These are phyloP conservation scores for Pheosia gnoma DNA, from an alignment of 2,888 invertebrate genomes.

Conservation along the genomic window DNA sequence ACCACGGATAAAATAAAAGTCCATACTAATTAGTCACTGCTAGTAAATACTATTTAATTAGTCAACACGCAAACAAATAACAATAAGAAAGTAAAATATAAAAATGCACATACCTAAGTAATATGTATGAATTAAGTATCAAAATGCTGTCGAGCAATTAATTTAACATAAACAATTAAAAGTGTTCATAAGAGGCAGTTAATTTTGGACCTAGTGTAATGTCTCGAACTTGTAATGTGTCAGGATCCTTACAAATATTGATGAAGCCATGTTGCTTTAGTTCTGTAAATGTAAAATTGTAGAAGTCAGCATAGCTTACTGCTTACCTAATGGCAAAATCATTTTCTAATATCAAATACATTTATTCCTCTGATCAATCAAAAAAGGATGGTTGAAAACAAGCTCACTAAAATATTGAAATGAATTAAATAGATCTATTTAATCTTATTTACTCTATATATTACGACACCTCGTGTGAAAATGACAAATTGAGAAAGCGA, in stretches of 20 bases:
- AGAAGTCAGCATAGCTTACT: no score
- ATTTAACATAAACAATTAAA: constrained; percentile 13
- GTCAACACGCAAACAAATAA: constrained; percentile 7
- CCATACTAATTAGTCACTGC: no score
- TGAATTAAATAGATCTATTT: no score
- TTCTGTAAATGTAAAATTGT: constrained; percentile 44
- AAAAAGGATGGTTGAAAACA: no score
- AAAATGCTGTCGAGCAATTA: constrained; percentile 4
- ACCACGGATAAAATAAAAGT: no score
- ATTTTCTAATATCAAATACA: no score
- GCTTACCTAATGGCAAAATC: no score
- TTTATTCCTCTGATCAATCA: no score
- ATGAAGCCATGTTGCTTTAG: constrained; percentile 68
- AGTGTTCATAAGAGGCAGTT: constrained; percentile 26
- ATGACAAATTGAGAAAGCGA: no score
- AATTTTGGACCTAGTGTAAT: constrained; percentile 56
- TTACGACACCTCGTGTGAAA: no score
- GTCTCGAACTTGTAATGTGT: constrained; percentile 58
- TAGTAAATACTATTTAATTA: constrained; percentile 9
- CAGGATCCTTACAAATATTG: constrained; percentile 51
- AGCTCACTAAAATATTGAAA: no score
- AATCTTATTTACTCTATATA: no score
- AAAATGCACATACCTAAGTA: not conserved
- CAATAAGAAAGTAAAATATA: not conserved
- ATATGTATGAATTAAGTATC: not conserved